phyloP scores from a whole-genome alignment of 2,888 invertebrate genomes.

The Dioctria linearis region DNA sequence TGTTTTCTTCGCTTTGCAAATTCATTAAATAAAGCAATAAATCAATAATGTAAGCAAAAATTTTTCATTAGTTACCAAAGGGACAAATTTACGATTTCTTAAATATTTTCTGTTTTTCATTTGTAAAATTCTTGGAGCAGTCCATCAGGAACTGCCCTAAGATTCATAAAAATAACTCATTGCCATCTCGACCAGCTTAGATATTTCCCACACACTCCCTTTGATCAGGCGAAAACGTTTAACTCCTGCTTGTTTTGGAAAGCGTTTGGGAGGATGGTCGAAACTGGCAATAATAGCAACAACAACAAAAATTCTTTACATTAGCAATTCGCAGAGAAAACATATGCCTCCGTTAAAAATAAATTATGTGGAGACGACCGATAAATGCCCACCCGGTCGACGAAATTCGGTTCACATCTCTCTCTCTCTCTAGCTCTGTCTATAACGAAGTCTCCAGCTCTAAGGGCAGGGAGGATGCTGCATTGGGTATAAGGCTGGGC shows the following conservation, averaged over 20 bases:
- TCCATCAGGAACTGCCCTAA: not conserved
- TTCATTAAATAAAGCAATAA: too few species aligned
- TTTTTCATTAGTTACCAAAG: too few species aligned
- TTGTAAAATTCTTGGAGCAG: too few species aligned
- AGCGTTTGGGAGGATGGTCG: not conserved
- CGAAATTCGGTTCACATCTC: not conserved
- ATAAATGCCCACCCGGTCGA: slow-evolving; percentile 38
- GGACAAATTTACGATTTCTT: too few species aligned
- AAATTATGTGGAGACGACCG: slow-evolving; percentile 50
- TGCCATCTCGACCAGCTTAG: slow-evolving; percentile 21
- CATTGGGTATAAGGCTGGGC: not conserved
- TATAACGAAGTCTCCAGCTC: too few species aligned
- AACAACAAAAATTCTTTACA: slow-evolving; percentile 41
- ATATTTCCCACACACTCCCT: slow-evolving; percentile 22
- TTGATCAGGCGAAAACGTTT: slow-evolving; percentile 18
- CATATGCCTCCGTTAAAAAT: slow-evolving; percentile 51
- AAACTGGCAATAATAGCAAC: not conserved
- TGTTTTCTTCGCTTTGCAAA: too few species aligned
- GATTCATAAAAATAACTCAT: slow-evolving; percentile 35
- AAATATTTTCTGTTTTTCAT: too few species aligned
- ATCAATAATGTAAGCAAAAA: too few species aligned
- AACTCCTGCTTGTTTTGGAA: not conserved
- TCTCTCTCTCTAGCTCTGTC: too few species aligned
- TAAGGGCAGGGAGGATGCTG: not conserved
- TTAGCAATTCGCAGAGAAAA: slow-evolving; percentile 45